Base-by-base conservation (phyloP, 2,797 vertebrate genomes). In the Emydoidea blandingii region DNA sequence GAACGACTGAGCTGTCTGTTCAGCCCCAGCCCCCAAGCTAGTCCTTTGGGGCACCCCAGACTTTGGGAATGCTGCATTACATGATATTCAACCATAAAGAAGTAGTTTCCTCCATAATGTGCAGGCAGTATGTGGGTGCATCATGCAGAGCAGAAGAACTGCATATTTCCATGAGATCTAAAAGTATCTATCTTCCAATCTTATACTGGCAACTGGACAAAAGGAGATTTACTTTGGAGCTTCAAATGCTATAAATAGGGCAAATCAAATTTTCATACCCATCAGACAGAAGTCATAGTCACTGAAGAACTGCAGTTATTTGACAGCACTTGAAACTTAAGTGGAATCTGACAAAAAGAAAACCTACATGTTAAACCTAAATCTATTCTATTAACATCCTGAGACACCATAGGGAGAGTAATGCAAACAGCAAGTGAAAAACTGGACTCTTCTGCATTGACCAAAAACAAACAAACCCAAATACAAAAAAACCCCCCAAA, bases 201-300 rank as follows among this genome's bases (percentile, higher is more conserved):
- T 41, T 37, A 41, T 44, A 19, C 34, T 65, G 34, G 62, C 34
- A 65, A 65, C 62, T 34, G 9, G 41, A 27, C 23, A 74, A 74
- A 27, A 74, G 41, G 41, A 44, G 72, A 74, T 21, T 19, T 65
- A 44, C 72, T 41, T 25, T 74, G 79, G 59, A 79, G 8, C 4
- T 91, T 54, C 21, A 12, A 3, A 68, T 79, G 25, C 29, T 93
- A 94, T 88, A 95, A 94, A 91, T 57, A 91, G 18, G 49, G 31
- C 72, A 85, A 85, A 65, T 12, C 1, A 53, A 65, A 57, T 80
- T 86, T 74, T 34, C 84, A 31, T 54, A 87, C 16, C 90, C 87
- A 87, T 78, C 44, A 87, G 89, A 91, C 19, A 74, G 41, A 41
- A 44, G 72, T 27, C 23, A n/a, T 7, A 79, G 54, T 47, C 25